Evolutionary conservation across 1,140 invertebrate genomes (phyloP).

Genomic region (Lordiphosa clarofinis): DNA sequence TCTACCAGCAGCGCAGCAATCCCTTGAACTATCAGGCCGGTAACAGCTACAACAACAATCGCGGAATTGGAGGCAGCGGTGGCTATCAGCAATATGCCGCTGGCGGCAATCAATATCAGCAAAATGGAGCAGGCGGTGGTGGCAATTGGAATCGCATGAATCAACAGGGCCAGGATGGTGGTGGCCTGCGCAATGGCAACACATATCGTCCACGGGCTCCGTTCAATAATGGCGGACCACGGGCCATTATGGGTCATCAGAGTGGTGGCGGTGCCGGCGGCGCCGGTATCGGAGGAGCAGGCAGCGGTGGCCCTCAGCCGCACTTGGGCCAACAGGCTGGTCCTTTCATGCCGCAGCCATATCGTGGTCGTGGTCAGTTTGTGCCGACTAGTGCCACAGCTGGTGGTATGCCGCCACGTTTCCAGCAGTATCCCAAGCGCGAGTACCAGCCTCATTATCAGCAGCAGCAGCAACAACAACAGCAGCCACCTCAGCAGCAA

Average conservation of each 20-base stretch:
- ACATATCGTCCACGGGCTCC: conserved; percentile 70
- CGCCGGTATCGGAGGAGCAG: background rate
- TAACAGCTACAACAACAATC: conserved; percentile 51
- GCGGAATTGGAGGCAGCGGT: conserved; percentile 17
- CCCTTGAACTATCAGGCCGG: conserved; percentile 74
- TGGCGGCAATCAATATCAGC: conserved; percentile 59
- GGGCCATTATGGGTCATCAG: conserved; percentile 65
- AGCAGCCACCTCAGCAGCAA: conserved; percentile 37
- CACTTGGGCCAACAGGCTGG: conserved; percentile 63
- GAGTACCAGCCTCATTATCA: conserved; percentile 66
- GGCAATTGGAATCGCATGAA: conserved; percentile 41
- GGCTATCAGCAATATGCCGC: conserved; percentile 59
- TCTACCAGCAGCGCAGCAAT: conserved; percentile 70
- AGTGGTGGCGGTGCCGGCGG: conserved; percentile 46
- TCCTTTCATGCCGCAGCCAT: conserved; percentile 55
- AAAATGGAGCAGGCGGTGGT: conserved; percentile 44
- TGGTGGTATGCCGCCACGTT: conserved; percentile 67
- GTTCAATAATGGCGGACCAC: conserved; percentile 66
- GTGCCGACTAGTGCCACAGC: conserved; percentile 63
- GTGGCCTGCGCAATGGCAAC: conserved; percentile 40
- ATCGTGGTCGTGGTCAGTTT: conserved; percentile 64
- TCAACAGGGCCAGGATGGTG: conserved; percentile 32
- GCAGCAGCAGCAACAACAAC: conserved; percentile 45
- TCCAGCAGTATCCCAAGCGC: conserved; percentile 72
- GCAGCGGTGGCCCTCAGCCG: conserved; percentile 47